Base-by-base conservation (phyloP, 2,113 vertebrate species). In the Leuciscus idus region DNA sequence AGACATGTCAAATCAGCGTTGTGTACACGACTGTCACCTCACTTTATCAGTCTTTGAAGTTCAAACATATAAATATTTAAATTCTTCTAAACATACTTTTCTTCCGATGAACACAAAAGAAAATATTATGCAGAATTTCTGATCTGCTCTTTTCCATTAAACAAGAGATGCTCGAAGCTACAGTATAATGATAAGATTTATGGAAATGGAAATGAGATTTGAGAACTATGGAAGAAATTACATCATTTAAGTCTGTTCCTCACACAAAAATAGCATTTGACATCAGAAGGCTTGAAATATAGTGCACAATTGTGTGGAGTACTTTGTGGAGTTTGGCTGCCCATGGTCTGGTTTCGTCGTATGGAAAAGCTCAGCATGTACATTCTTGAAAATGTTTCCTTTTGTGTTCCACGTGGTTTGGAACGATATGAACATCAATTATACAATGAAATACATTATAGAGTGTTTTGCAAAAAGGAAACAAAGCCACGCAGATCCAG, bases 1-100 rank as follows among this genome's bases (percentile, higher is more conserved):
- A 78, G 4, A n/a, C 84, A 87, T 91, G 87, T 78, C 89, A 86
- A 30, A 75, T 70, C 8, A 61, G 86, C 88, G 85, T 73, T 83
- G 74, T 84, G 87, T 61, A 68, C 52, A 64, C 10, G 23, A 84
- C 59, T 33, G 66, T 6, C 17, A 57, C 52, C 5, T 19, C 13
- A 52, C 50, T 17, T 48, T 13, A 75, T 75, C 39, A 15, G 39
- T 21, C 12, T 48, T 48, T 48, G 39, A 26, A 6, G 23, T 26
- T 13, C 19, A 23, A 74, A n/a, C 13, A 33, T 50, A 50, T 43
- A 43, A 21, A 57, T 57, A 21, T 8, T 7, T 1, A 23, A 1
- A 57, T 57, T 21, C 6, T 57, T 57, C 19, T 57, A 23, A 8
- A 23, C 55, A 57, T 23, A 23, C 19, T 57, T 57, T 9, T 57